Percentiles rank a stretch among this genome's conserved stretches.
Conservation (phyloP, 2,113 vertebrate genomes). For the Istiophorus platypterus region DNA sequence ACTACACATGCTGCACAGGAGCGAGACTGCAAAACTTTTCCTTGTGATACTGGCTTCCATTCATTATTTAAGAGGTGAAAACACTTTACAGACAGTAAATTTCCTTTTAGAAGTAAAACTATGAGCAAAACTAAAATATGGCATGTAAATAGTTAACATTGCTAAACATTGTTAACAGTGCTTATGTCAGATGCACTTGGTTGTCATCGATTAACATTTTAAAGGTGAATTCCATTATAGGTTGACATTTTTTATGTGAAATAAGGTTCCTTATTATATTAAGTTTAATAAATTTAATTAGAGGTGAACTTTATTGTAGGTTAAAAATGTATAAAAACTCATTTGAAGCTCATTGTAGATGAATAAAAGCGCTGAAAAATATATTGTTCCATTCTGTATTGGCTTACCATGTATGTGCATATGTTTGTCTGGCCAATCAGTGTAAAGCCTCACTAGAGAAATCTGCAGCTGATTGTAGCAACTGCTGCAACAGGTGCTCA, state of each 20-base stretch:
- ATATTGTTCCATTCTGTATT: not conserved
- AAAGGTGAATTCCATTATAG: no score
- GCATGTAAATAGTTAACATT: not conserved
- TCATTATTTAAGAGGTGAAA: not conserved
- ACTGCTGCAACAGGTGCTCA: constrained; percentile 78
- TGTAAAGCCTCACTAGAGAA: constrained; percentile 39
- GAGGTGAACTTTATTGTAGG: not conserved
- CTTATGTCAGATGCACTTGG: not conserved
- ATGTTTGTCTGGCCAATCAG: constrained; percentile 19
- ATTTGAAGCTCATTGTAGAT: not conserved
- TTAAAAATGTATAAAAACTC: not conserved
- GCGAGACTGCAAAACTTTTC: not conserved
- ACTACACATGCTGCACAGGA: not conserved
- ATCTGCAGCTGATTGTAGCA: constrained; percentile 59
- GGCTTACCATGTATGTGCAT: constrained; percentile 1
- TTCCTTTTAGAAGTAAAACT: not conserved
- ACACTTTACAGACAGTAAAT: not conserved
- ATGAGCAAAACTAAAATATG: not conserved
- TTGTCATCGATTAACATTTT: not conserved
- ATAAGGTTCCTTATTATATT: no score
- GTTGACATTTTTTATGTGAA: no score
- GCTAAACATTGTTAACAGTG: not conserved
- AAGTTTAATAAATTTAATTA: not conserved
- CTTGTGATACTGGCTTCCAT: not conserved
- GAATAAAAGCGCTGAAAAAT: not conserved